Evolutionary conservation across 2,888 invertebrate genomes (phyloP).

Genomic region (Drosophila stalkeri): DNA sequence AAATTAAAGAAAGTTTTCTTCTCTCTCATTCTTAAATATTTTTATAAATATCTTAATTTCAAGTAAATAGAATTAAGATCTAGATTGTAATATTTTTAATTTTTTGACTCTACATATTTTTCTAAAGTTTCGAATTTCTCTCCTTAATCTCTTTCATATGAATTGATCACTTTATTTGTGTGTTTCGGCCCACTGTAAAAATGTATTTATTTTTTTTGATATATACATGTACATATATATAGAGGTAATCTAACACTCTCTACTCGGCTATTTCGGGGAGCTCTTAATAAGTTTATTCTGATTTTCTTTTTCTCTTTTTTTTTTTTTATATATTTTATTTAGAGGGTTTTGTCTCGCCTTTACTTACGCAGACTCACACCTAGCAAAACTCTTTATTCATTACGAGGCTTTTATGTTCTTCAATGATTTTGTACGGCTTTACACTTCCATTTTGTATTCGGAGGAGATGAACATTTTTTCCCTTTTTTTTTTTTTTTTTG

Average conservation of each 20-base stretch:
- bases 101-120: too few relatives aligned
- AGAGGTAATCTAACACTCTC: not conserved
- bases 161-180: not conserved
- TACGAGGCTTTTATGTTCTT: constrained; percentile 63
- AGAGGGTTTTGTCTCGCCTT: not conserved
- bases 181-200: not conserved
- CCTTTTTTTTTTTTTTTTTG: constrained; percentile 30
- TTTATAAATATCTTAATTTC: too few relatives aligned
- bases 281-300: not conserved
- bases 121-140: too few relatives aligned
- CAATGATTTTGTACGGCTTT: constrained; percentile 74
- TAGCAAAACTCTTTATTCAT: constrained; percentile 49
- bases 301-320: constrained; percentile 1
- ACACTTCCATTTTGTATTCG: constrained; percentile 47
- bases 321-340: not conserved
- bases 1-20: too few relatives aligned
- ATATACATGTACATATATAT: not conserved
- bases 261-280: not conserved
- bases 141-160: too few relatives aligned
- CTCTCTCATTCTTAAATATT: too few relatives aligned
- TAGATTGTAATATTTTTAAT: too few relatives aligned
- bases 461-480: constrained; percentile 35
- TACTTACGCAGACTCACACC: constrained; percentile 27
- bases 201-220: too few relatives aligned
- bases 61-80: too few relatives aligned